phyloP scores from a whole-genome alignment of 2,113 vertebrate genomes.

The Scytalopus superciliaris region DNA sequence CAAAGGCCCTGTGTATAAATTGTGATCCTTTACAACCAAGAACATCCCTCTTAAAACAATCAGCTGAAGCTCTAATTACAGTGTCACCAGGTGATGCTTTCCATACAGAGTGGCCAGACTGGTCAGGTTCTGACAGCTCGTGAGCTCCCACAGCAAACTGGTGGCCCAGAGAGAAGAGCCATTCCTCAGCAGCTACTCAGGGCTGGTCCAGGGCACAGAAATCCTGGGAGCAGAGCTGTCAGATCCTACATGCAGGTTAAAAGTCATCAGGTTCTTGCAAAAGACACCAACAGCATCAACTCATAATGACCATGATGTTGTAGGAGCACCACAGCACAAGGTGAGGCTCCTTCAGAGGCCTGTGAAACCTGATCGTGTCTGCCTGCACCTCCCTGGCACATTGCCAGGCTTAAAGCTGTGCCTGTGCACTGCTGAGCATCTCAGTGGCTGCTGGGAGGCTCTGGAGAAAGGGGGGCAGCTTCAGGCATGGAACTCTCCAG shows the following conservation, averaged over 20 bases:
- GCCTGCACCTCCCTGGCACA: not conserved
- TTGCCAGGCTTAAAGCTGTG: not conserved
- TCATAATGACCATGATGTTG: not conserved
- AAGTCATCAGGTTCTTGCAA: not conserved
- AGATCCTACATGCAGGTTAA: fast-evolving
- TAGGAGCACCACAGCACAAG: not conserved
- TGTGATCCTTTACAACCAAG: not conserved
- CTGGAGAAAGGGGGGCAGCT: not conserved
- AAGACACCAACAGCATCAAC: not conserved
- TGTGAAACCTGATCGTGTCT: not conserved
- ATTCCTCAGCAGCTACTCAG: not conserved
- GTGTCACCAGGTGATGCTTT: not conserved
- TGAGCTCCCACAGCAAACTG: not conserved
- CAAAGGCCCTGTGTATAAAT: not conserved
- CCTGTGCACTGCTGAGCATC: not conserved
- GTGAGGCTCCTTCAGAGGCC: not conserved
- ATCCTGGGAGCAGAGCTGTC: not conserved
- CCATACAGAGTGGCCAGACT: not conserved
- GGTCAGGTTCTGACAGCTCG: not conserved
- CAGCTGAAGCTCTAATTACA: not conserved
- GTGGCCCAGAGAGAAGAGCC: not conserved
- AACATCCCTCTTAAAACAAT: not conserved
- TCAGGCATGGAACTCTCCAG: not conserved
- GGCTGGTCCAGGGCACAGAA: not conserved
- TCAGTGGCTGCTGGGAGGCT: not conserved